phyloP scores from a whole-genome alignment of 2,113 vertebrate species.

The Puma concolor region DNA sequence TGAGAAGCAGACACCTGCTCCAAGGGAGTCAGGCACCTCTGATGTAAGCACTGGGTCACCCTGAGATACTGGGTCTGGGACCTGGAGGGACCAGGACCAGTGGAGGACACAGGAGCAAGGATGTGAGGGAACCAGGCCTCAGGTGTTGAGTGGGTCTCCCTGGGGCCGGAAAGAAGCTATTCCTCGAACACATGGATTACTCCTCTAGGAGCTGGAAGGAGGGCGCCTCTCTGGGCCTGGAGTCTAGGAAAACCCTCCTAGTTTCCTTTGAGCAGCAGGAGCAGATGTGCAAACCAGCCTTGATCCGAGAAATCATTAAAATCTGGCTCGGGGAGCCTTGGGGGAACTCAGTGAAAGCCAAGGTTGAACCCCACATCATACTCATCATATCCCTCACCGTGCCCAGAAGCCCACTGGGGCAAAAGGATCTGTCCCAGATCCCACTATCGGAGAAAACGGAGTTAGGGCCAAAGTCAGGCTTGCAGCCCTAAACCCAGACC shows the following conservation, averaged over 20 bases:
- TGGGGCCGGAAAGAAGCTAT: background rate
- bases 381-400: background rate
- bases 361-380: accelerated
- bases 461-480: background rate
- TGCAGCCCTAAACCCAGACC: background rate
- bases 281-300: background rate
- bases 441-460: background rate
- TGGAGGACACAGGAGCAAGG: background rate
- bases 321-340: background rate
- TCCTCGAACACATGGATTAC: background rate
- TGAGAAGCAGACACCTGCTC: background rate
- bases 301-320: background rate
- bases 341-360: background rate
- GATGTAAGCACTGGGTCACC: background rate
- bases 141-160: background rate
- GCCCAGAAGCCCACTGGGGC: background rate
- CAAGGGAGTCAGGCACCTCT: background rate
- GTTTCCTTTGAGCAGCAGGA: background rate
- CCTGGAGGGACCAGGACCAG: background rate
- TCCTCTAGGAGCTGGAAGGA: background rate
- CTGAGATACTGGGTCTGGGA: background rate
- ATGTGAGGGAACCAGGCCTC: background rate
- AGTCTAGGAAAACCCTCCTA: background rate
- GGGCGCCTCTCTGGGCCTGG: background rate
- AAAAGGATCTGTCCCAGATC: background rate